Evolutionary conservation across 2,113 vertebrate species (phyloP).

Genomic region (Mohoua ochrocephala): DNA sequence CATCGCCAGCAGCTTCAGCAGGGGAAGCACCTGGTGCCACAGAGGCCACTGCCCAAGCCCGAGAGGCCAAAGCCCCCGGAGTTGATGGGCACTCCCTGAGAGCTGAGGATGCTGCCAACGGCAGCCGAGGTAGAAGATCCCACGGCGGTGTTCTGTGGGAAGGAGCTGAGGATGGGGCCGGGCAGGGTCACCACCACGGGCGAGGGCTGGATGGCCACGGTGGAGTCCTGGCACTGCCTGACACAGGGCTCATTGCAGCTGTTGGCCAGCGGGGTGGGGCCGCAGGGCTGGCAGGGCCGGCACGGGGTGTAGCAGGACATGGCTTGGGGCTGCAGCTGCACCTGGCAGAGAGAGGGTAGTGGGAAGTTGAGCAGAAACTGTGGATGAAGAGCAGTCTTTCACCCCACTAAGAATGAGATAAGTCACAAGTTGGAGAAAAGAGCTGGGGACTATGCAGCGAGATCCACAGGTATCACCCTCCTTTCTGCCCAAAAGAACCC

Average conservation of each 20-base stretch:
- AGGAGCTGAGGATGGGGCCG: background rate
- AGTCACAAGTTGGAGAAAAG: background rate
- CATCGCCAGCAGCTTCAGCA: background rate
- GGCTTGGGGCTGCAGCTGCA: fast-evolving
- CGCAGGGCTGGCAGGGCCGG: background rate
- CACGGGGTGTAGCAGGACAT: background rate
- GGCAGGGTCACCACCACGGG: background rate
- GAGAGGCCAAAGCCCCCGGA: background rate
- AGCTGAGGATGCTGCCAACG: background rate
- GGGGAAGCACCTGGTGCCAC: background rate
- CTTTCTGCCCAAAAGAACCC: background rate
- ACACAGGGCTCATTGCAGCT: background rate
- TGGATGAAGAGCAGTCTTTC: background rate
- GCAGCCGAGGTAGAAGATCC: background rate
- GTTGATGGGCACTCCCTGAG: background rate
- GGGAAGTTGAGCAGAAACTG: background rate
- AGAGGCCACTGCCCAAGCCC: background rate
- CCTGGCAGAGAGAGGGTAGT: fast-evolving
- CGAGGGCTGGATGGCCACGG: background rate
- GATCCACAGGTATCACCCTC: background rate
- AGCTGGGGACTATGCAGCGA: background rate
- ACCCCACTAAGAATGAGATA: background rate
- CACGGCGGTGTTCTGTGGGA: background rate
- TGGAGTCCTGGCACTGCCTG: background rate
- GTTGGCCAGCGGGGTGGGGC: background rate